Conservation (phyloP, 2,797 vertebrate genomes). For the Choloepus didactylus region DNA sequence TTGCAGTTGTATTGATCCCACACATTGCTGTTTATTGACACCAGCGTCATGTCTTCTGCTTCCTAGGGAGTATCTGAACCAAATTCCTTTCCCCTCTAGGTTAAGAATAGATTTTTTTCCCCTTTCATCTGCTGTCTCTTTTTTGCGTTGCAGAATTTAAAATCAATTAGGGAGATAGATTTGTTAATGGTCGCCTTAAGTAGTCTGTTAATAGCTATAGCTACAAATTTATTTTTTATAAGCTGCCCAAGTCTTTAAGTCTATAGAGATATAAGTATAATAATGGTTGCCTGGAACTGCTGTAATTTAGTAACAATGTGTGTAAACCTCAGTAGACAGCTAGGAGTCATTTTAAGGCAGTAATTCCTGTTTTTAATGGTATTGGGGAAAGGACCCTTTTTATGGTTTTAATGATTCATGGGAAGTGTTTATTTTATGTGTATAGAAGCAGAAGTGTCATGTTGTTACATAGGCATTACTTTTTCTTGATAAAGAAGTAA, state of each 20-base stretch:
- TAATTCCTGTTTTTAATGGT: background rate
- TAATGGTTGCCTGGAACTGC: background rate
- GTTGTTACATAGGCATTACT: background rate
- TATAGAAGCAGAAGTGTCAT: background rate
- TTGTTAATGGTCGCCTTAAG: conserved; percentile 78
- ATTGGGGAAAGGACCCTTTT: conserved; percentile 37
- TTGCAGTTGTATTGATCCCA: background rate
- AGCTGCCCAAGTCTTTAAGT: background rate
- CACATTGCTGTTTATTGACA: background rate
- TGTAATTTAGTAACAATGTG: background rate
- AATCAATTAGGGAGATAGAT: conserved; percentile 58
- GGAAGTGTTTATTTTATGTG: background rate
- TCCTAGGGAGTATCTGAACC: background rate
- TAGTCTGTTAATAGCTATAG: conserved; percentile 71
- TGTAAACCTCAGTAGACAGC: background rate
- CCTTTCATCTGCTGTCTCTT: conserved; percentile 20
- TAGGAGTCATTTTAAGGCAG: background rate
- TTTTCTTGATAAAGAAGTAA: background rate
- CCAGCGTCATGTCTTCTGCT: background rate
- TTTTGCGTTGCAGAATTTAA: conserved; percentile 65
- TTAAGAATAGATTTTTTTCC: background rate
- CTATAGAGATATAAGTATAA: conserved; percentile 29
- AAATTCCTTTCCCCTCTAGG: background rate
- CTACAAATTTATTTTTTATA: conserved; percentile 46
- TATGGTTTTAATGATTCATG: conserved; percentile 5